These are phyloP conservation scores for Lampris incognitus DNA, from an alignment of 2,113 vertebrate genomes.

Conservation along the genomic window DNA sequence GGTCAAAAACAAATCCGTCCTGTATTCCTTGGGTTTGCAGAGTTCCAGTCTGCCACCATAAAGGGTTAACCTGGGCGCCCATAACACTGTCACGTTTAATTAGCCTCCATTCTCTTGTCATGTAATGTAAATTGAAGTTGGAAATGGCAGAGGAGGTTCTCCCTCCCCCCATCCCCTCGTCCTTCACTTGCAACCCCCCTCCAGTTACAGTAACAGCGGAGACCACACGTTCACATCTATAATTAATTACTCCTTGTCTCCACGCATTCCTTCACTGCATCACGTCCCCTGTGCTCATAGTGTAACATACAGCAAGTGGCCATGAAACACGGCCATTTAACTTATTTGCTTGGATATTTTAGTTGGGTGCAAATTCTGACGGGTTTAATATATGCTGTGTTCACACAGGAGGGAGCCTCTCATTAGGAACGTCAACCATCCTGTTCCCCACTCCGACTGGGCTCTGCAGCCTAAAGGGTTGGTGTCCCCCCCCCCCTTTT, in stretches of 20 bases:
- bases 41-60: conserved; percentile 50
- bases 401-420: no score
- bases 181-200: conserved; percentile 63
- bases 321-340: no score
- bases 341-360: no score
- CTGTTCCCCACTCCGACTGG: neutral
- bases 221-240: conserved; percentile 78
- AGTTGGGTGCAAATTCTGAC: no score
- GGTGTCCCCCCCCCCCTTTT: conserved; percentile 21
- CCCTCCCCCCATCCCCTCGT: conserved; percentile 29
- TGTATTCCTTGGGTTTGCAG: conserved; percentile 74
- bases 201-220: conserved; percentile 77
- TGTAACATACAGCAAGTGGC: conserved; percentile 41
- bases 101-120: conserved; percentile 70
- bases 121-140: conserved; percentile 77
- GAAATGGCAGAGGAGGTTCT: conserved; percentile 42
- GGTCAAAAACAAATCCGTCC: conserved; percentile 41
- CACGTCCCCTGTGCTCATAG: conserved; percentile 61
- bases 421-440: conserved; percentile 6
- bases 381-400: no score
- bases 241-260: conserved; percentile 80
- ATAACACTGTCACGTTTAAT: conserved; percentile 74
- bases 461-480: conserved; percentile 13
- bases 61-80: conserved; percentile 65
- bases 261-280: conserved; percentile 66